Evolutionary conservation across 1,140 invertebrate species (phyloP).

Genomic region (Drosophila ohnishii): DNA sequence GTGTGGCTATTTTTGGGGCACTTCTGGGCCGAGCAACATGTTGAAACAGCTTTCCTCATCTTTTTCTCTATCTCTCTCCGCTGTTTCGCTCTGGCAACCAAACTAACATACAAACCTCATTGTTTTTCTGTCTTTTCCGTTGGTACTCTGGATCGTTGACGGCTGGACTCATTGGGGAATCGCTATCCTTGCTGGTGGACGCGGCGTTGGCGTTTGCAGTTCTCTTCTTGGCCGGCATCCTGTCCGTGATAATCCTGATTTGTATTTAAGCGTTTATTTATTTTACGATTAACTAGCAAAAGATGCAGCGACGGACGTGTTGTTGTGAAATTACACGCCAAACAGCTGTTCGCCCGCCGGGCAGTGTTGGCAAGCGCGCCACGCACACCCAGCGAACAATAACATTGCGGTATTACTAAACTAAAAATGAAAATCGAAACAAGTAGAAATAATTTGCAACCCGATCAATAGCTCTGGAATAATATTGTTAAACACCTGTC

Average conservation of each 20-base stretch:
- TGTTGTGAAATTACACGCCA: constrained; percentile 73
- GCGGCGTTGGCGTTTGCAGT: constrained; percentile 51
- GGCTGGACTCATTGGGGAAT: constrained; percentile 45
- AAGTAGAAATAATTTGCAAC: constrained; percentile 18
- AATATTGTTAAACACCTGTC: constrained; percentile 36
- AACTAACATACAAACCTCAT: constrained; percentile 64
- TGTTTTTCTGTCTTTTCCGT: constrained; percentile 79
- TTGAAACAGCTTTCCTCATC: constrained; percentile 46
- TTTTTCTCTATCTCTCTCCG: neutral
- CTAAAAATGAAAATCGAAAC: constrained; percentile 17
- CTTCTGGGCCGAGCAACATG: constrained; percentile 58
- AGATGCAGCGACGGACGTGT: constrained; percentile 33
- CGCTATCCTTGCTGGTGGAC: constrained; percentile 47
- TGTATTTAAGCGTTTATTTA: constrained; percentile 61
- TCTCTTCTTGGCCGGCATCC: constrained; percentile 72
- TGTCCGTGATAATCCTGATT: constrained; percentile 76
- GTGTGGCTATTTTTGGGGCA: constrained; percentile 55
- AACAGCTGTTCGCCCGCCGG: constrained; percentile 53
- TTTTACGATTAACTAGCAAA: neutral
- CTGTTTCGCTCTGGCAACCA: constrained; percentile 28
- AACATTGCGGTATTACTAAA: constrained; percentile 61
- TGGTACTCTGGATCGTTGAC: constrained; percentile 67
- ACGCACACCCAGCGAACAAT: constrained; percentile 21
- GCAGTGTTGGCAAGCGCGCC: constrained; percentile 52
- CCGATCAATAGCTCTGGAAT: constrained; percentile 41